phyloP scores from a whole-genome alignment of 2,113 vertebrate species.

The Cinclus mexicanus region DNA sequence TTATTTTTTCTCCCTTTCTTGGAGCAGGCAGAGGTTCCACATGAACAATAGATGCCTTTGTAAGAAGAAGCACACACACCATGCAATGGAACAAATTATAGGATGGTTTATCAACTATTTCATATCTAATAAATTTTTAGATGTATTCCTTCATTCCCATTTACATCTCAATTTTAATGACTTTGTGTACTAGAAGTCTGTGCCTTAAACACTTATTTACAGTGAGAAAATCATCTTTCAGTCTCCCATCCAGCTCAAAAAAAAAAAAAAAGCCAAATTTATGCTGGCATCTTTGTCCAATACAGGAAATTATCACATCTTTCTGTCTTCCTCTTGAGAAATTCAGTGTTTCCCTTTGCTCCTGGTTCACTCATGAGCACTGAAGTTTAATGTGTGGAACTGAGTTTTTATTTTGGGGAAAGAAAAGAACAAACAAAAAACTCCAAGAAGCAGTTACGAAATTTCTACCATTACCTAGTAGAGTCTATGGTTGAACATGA shows the following conservation, averaged over 20 bases:
- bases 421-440: background rate
- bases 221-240: background rate
- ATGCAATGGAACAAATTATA: background rate
- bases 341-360: background rate
- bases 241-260: background rate
- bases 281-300: background rate
- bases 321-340: background rate
- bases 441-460: rapidly evolving
- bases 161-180: background rate
- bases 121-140: background rate
- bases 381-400: rapidly evolving
- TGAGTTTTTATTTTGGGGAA: background rate
- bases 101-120: background rate
- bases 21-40: background rate
- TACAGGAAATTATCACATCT: background rate
- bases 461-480: background rate
- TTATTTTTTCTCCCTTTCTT: background rate
- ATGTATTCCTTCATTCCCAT: background rate
- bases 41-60: background rate
- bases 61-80: background rate
- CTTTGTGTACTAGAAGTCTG: background rate
- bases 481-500: background rate
- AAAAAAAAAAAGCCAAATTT: background rate
- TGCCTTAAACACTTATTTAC: background rate
- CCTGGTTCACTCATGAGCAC: background rate